Conservation (phyloP, 2,113 vertebrate genomes). For the Oxyruncus cristatus region DNA sequence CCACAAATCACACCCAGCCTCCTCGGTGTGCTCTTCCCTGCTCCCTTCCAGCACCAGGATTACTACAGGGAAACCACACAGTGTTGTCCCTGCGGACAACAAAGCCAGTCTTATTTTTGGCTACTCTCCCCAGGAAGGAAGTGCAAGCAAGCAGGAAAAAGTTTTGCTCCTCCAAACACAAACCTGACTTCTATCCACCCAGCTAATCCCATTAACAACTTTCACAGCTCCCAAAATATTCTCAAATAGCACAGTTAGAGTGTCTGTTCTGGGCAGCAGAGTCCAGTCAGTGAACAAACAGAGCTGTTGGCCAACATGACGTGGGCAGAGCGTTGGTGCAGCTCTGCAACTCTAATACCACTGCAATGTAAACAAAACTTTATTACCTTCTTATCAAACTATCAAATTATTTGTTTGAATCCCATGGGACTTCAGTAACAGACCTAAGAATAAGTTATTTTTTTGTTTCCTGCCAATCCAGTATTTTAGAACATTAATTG, state of each 20-base stretch:
- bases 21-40: background rate
- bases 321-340: fast-evolving
- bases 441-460: background rate
- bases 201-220: background rate
- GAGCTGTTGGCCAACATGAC: fast-evolving
- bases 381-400: background rate
- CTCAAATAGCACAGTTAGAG: background rate
- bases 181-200: background rate
- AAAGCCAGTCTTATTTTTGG: background rate
- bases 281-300: background rate
- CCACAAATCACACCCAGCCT: background rate
- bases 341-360: background rate
- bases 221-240: background rate
- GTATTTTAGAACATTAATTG: background rate
- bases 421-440: fast-evolving
- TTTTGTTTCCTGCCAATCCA: background rate
- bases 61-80: background rate
- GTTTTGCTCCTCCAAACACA: background rate
- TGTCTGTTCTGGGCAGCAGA: background rate
- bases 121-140: background rate
- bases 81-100: fast-evolving
- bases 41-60: background rate
- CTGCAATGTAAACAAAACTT: background rate
- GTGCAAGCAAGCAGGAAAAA: background rate
- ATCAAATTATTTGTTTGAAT: background rate